A percentile compares a stretch with the other conserved stretches of the same genome.
These are phyloP conservation scores for Tetramorium simillimum DNA, from an alignment of 1,140 invertebrate species.

Conservation along the genomic window DNA sequence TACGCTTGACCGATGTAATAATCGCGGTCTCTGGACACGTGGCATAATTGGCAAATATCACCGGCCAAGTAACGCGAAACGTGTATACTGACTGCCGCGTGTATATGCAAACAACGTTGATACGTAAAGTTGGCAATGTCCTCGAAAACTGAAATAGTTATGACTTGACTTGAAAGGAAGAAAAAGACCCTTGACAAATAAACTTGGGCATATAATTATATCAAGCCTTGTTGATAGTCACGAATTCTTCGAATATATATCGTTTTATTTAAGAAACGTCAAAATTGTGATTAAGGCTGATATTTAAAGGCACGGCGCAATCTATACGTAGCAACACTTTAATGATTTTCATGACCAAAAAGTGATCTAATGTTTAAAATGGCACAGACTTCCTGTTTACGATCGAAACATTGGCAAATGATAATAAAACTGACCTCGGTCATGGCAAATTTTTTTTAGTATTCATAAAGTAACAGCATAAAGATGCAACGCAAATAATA, in stretches of 20 bases:
- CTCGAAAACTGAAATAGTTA: constrained; percentile 77
- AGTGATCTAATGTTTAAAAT: neutral
- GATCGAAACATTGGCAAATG: neutral
- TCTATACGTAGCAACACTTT: neutral
- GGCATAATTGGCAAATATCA: constrained; percentile 73
- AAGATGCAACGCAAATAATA: neutral
- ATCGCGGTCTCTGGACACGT: constrained; percentile 59
- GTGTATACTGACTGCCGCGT: neutral
- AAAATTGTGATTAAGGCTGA: neutral
- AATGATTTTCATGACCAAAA: neutral
- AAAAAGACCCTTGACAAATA: constrained; percentile 13
- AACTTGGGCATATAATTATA: constrained; percentile 17
- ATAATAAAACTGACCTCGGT: neutral
- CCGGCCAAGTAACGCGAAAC: constrained; percentile 48
- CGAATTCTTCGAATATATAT: neutral
- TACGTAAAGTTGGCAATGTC: constrained; percentile 53
- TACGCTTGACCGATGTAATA: constrained; percentile 48
- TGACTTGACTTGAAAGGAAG: constrained; percentile 65
- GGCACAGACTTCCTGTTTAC: neutral
- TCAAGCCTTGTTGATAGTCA: neutral
- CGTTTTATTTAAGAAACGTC: neutral
- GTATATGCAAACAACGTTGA: constrained; percentile 2
- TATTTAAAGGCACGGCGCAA: neutral
- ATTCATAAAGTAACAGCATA: neutral
- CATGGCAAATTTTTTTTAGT: neutral